Evolutionary conservation across 1,140 invertebrate genomes (phyloP).

Genomic region (Sinonovacula constricta): DNA sequence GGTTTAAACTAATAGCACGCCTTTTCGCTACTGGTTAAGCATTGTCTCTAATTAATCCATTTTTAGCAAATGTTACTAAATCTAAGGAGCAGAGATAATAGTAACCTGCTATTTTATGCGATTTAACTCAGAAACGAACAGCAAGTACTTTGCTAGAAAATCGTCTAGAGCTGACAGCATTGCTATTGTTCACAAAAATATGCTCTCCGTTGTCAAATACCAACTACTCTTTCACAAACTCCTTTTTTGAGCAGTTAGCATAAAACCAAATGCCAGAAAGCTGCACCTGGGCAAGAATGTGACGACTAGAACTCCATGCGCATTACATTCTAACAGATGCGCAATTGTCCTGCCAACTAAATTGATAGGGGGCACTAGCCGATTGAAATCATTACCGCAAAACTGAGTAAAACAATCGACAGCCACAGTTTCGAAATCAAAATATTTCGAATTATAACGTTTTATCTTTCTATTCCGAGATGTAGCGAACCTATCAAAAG

Average conservation of each 20-base stretch:
- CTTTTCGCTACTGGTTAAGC: neutral
- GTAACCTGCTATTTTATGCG: neutral
- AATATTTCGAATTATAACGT: conserved; percentile 34
- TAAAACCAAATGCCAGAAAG: too few species aligned
- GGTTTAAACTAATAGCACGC: neutral
- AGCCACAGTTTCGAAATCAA: conserved; percentile 1
- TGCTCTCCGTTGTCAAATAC: too few species aligned
- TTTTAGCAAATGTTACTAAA: too few species aligned
- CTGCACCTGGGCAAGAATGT: conserved; percentile 6
- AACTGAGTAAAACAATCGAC: conserved; percentile 21
- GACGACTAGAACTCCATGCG: neutral
- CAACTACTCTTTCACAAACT: too few species aligned
- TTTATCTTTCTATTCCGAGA: conserved; percentile 3
- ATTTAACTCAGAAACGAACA: neutral
- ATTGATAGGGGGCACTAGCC: too few species aligned
- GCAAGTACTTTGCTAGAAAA: too few species aligned
- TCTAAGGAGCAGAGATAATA: neutral
- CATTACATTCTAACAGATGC: too few species aligned
- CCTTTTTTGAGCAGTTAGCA: too few species aligned
- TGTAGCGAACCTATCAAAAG: conserved; percentile 25
- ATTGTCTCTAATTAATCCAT: conserved; percentile 1
- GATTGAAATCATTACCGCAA: too few species aligned
- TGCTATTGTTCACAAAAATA: too few species aligned
- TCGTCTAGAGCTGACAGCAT: too few species aligned
- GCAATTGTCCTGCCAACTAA: too few species aligned